Evolutionary conservation across 2,797 vertebrate genomes (phyloP), one percentile per base, ranked within the genome.

Genomic region (Rhyacichthys aspro): DNA sequence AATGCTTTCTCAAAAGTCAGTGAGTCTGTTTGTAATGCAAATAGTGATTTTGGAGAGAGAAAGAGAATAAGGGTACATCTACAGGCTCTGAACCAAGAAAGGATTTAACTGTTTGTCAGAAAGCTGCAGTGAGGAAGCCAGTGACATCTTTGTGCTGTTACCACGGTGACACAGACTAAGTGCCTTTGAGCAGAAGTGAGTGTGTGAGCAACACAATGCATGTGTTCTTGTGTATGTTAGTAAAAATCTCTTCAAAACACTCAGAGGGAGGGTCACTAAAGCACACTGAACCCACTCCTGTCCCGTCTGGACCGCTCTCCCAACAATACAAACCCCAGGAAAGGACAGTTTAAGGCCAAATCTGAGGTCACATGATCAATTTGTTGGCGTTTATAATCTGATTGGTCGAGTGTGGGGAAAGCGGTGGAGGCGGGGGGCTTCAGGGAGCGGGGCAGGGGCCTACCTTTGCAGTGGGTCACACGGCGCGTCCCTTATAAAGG

Each of bases 381-480:
- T 28, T 28, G 23, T 5, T 28, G 23, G 23, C 23, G n/a, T n/a
- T n/a, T n/a, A n/a, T n/a, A n/a, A n/a, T n/a, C n/a, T 38, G 37
- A 11, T 38, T 38, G 37, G 23, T 55, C 82, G 79, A 66, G 70
- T 85, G 91, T 88, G 73, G 91, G 89, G 91, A 93, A 91, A 94
- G 94, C 93, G 90, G 90, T 87, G 84, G 45, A 76, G 74, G 38
- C 52, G 1, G 6, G 15, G 41, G 15, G 14, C 14, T 43, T 19
- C 4, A 17, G 59, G 60, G 28, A 9, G 32, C 10, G n/a, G 19
- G 46, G 55, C 80, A 39, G 33, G 15, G 14, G 89, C 97, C 95
- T 97, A 99, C 98, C 98, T 99, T 98, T 96, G 94, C 97, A 98
- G 93, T 98, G 96, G 17, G 94, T 98, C 96, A 98, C 97, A 74